phyloP scores from a whole-genome alignment of 2,797 vertebrate species.

The Argentina silus region DNA sequence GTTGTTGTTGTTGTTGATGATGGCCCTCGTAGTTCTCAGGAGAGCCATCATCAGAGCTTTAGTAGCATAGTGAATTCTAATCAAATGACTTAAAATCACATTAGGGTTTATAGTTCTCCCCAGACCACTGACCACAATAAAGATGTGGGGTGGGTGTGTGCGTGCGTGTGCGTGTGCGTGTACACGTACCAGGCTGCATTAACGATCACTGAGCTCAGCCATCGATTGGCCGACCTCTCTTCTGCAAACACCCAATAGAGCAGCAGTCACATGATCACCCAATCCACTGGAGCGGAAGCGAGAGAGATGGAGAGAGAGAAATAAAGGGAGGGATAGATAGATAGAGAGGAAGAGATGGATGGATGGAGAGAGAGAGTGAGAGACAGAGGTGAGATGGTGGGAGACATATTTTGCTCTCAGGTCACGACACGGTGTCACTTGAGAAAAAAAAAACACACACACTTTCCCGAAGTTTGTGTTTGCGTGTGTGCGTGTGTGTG shows the following conservation, averaged over 20 bases:
- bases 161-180: not conserved
- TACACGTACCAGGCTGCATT: constrained; percentile 29
- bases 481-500: constrained; percentile 24
- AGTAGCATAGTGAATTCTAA: constrained; percentile 66
- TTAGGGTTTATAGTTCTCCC: constrained; percentile 44
- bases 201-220: constrained; percentile 49
- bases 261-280: constrained; percentile 62
- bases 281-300: no score
- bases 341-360: not conserved
- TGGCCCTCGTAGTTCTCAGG: no score
- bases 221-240: constrained; percentile 65
- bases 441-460: constrained; percentile 53
- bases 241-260: constrained; percentile 70
- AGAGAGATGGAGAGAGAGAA: not conserved
- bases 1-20: no score
- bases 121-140: constrained; percentile 34
- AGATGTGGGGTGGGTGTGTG: constrained; percentile 17
- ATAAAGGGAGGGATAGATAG: not conserved
- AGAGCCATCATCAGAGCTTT: constrained; percentile 5
- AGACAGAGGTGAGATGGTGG: constrained; percentile 30
- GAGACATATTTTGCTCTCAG: constrained; percentile 76
- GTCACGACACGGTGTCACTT: constrained; percentile 75
- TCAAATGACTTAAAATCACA: constrained; percentile 63
- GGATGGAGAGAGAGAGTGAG: constrained; percentile 26
- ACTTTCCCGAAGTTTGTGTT: constrained; percentile 18